phyloP scores from a whole-genome alignment of 2,797 vertebrate species.

The Falco concolor region DNA sequence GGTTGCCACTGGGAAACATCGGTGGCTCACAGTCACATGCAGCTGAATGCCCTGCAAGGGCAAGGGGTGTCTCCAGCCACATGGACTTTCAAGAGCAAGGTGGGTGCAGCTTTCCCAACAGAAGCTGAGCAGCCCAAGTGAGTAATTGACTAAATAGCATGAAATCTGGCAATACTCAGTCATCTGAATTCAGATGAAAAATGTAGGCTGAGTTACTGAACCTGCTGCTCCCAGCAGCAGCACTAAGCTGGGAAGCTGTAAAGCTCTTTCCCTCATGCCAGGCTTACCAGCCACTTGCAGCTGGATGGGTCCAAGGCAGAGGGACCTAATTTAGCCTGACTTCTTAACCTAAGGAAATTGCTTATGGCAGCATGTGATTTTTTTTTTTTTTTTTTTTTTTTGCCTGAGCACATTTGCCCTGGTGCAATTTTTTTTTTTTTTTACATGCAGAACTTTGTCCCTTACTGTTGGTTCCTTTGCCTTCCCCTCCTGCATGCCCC shows the following conservation, averaged over 20 bases:
- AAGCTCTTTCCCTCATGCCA: background rate
- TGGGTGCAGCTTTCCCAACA: background rate
- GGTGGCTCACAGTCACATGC: background rate
- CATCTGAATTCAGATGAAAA: slow-evolving; percentile 46
- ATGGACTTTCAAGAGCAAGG: background rate
- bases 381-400: background rate
- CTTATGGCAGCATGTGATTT: background rate
- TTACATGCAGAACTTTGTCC: background rate
- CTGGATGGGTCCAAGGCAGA: background rate
- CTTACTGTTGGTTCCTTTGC: background rate
- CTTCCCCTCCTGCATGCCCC: background rate
- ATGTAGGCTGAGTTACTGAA: background rate
- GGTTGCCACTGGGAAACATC: background rate
- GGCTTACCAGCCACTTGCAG: background rate
- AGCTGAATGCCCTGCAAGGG: background rate
- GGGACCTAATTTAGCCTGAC: background rate
- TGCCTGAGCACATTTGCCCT: background rate
- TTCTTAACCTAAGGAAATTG: background rate
- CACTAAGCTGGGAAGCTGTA: background rate
- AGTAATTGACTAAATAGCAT: slow-evolving; percentile 44
- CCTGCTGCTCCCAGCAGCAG: background rate
- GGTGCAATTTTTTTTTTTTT: background rate
- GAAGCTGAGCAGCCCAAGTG: background rate
- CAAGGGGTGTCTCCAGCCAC: background rate
- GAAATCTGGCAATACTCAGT: slow-evolving; percentile 12